phyloP scores from a whole-genome alignment of 2,888 invertebrate genomes.

The Philopedon plagiatum region DNA sequence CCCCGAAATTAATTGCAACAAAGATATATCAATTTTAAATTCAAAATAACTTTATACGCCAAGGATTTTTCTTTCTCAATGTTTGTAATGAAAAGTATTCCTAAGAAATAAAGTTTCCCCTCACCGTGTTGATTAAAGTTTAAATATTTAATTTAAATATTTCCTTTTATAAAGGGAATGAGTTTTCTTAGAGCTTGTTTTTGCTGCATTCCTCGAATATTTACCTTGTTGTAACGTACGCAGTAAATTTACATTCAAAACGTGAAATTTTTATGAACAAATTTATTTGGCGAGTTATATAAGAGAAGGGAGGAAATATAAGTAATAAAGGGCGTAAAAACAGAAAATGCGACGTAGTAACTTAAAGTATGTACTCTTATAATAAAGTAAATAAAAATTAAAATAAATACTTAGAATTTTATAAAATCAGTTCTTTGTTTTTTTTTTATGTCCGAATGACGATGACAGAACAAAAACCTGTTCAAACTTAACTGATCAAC shows the following conservation, averaged over 20 bases:
- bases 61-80: slow-evolving; percentile 6
- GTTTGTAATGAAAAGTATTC: slow-evolving; percentile 34
- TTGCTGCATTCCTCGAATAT: slow-evolving; percentile 22
- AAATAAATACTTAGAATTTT: no score
- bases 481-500: no score
- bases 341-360: no score
- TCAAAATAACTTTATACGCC: not conserved
- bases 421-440: no score
- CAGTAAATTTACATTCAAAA: slow-evolving; percentile 1
- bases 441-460: no score
- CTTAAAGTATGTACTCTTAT: no score
- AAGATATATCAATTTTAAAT: slow-evolving; percentile 3
- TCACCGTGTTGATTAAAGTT: slow-evolving; percentile 32
- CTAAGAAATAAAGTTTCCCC: slow-evolving; percentile 14
- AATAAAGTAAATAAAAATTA: no score
- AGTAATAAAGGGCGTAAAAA: no score
- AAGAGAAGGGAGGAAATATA: no score
- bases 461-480: no score
- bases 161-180: slow-evolving; percentile 9
- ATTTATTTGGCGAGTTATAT: no score
- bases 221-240: slow-evolving; percentile 1
- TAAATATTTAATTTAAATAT: slow-evolving; percentile 21
- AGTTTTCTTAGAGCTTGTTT: slow-evolving; percentile 23
- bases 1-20: no score
- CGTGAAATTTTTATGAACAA: not conserved